Conservation (phyloP, 2,888 invertebrate genomes). For the Dexiosoma caninum region DNA sequence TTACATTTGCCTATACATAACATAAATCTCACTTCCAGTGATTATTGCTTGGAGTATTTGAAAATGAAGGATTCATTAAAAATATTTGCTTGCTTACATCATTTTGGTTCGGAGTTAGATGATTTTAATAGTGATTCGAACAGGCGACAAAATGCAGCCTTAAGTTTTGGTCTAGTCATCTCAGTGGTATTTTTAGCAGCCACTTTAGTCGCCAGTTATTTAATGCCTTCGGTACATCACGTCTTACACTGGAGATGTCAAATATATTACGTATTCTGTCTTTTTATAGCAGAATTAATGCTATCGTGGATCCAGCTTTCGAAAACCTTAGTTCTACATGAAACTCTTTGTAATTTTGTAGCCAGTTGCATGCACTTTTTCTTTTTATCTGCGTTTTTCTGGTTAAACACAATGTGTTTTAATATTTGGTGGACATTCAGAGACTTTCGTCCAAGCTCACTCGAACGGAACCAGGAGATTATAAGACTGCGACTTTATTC, state of each 20-base stretch:
- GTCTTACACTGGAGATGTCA: slow-evolving; percentile 93
- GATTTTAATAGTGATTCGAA: slow-evolving; percentile 70
- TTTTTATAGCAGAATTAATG: slow-evolving; percentile 88
- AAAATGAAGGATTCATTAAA: slow-evolving; percentile 74
- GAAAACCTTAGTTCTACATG: slow-evolving; percentile 80
- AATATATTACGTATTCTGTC: slow-evolving; percentile 90
- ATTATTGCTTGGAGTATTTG: slow-evolving; percentile 72
- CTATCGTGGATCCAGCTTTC: slow-evolving; percentile 88
- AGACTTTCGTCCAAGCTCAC: slow-evolving; percentile 89
- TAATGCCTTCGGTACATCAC: slow-evolving; percentile 90
- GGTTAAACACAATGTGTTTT: slow-evolving; percentile 96
- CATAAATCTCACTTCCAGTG: slow-evolving; percentile 65
- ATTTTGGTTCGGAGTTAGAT: slow-evolving; percentile 75
- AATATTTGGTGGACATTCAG: slow-evolving; percentile 95
- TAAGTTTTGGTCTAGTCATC: slow-evolving; percentile 87
- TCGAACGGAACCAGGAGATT: slow-evolving; percentile 91
- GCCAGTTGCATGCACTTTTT: slow-evolving; percentile 92
- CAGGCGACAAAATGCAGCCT: slow-evolving; percentile 82
- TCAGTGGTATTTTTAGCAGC: slow-evolving; percentile 89
- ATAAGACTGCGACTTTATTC: slow-evolving; percentile 88
- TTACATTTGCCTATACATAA: slow-evolving; percentile 65
- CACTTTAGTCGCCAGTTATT: slow-evolving; percentile 87
- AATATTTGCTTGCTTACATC: slow-evolving; percentile 82
- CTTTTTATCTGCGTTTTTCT: slow-evolving; percentile 93
- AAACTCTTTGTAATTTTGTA: slow-evolving; percentile 80